Evolutionary conservation across 2,888 invertebrate genomes (phyloP).

Genomic region (Protophormia terraenovae): DNA sequence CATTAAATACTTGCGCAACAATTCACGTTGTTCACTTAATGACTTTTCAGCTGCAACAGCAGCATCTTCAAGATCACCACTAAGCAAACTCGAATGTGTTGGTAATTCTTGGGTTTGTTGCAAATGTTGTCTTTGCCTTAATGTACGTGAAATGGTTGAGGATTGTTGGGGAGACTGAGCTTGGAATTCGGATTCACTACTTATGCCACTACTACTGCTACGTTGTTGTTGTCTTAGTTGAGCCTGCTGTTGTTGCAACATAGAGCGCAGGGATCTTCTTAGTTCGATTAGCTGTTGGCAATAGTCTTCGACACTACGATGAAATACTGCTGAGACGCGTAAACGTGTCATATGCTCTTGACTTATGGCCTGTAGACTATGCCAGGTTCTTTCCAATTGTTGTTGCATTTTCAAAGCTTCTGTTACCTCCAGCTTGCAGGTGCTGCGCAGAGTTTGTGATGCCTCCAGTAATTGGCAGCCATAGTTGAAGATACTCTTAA

Average conservation of each 20-base stretch:
- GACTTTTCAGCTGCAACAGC: slow-evolving; percentile 41
- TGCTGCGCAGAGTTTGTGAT: slow-evolving; percentile 87
- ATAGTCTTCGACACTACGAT: slow-evolving; percentile 86
- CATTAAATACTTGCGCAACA: slow-evolving; percentile 83
- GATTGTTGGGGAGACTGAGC: slow-evolving; percentile 44
- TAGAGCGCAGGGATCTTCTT: slow-evolving; percentile 82
- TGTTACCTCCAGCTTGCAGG: slow-evolving; percentile 85
- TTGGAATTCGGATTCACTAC: slow-evolving; percentile 67
- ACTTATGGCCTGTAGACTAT: slow-evolving; percentile 85
- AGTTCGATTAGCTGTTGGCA: slow-evolving; percentile 85
- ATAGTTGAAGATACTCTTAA: slow-evolving; percentile 90
- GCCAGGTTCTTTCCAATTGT: slow-evolving; percentile 86
- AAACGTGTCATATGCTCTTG: slow-evolving; percentile 90
- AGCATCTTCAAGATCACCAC: slow-evolving; percentile 72
- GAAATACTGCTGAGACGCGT: slow-evolving; percentile 89
- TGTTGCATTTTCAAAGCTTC: slow-evolving; percentile 84
- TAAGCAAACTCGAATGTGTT: not conserved
- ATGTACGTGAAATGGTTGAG: slow-evolving; percentile 3
- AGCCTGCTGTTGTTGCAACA: slow-evolving; percentile 70
- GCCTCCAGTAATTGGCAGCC: slow-evolving; percentile 90
- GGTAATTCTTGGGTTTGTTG: not conserved
- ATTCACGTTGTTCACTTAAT: slow-evolving; percentile 79
- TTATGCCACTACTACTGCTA: slow-evolving; percentile 71
- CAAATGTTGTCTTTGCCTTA: not conserved
- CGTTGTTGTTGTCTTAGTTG: slow-evolving; percentile 73